phyloP scores from a whole-genome alignment of 1,140 invertebrate species.

The Trachymyrmex cornetzi region DNA sequence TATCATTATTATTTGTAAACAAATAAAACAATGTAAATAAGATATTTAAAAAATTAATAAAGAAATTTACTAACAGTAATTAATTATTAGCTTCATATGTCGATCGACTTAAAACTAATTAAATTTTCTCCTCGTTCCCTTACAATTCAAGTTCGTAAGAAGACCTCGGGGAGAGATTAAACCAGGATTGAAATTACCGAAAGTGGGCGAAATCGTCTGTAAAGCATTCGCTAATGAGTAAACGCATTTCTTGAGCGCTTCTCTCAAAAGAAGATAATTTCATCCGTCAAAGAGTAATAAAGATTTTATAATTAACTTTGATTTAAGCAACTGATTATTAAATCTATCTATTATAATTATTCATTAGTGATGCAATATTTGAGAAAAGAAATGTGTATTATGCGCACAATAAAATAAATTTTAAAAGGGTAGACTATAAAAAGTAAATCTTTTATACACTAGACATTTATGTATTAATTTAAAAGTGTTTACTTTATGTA shows the following conservation, averaged over 20 bases:
- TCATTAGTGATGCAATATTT: not conserved
- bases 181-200: slow-evolving; percentile 31
- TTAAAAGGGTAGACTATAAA: not conserved
- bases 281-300: not conserved
- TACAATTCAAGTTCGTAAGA: not conserved
- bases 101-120: slow-evolving; percentile 2
- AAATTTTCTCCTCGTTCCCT: not conserved
- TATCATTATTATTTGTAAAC: not conserved
- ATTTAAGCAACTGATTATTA: not conserved
- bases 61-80: not conserved
- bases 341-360: not conserved
- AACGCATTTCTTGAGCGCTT: not conserved
- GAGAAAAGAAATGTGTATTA: not conserved
- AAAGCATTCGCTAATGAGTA: slow-evolving; percentile 20
- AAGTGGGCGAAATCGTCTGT: slow-evolving; percentile 10
- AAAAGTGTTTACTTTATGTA: slow-evolving; percentile 20
- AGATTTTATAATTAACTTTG: slow-evolving; percentile 14
- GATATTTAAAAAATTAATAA: slow-evolving; percentile 10
- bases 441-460: not conserved
- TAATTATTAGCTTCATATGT: not conserved
- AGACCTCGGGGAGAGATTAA: slow-evolving; percentile 20
- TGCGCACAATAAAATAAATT: not conserved
- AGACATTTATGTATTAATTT: slow-evolving; percentile 23
- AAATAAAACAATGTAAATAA: not conserved
- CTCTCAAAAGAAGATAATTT: slow-evolving; percentile 16